Percentiles rank a stretch among this genome's conserved stretches.
These are phyloP conservation scores for Condylura cristata DNA, from an alignment of 2,113 vertebrate genomes.

Conservation along the genomic window DNA sequence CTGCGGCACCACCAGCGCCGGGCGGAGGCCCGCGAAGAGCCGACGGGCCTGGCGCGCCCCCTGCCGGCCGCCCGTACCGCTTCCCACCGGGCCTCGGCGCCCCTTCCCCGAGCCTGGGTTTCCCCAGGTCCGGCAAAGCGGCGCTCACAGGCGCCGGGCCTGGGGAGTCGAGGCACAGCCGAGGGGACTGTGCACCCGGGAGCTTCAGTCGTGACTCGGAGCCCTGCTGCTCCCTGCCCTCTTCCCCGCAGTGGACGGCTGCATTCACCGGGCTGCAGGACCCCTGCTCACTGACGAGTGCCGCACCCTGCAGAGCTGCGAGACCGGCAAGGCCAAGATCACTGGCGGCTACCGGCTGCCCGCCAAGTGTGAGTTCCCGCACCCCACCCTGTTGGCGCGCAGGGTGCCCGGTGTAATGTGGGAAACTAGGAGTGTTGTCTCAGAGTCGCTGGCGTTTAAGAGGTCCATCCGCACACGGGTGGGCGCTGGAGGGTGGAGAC, in stretches of 20 bases:
- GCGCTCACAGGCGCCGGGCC: too few relatives aligned
- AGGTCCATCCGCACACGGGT: neutral
- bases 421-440: neutral
- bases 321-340: constrained; percentile 92
- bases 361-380: constrained; percentile 90
- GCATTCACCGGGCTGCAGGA: constrained; percentile 91
- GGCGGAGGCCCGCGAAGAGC: neutral
- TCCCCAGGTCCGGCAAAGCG: too few relatives aligned
- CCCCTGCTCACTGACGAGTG: constrained; percentile 91
- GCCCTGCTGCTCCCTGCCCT: neutral
- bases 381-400: neutral
- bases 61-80: constrained; percentile 48
- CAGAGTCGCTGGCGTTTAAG: neutral
- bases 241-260: constrained; percentile 90
- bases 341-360: constrained; percentile 92
- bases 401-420: too few relatives aligned
- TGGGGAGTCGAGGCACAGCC: neutral
- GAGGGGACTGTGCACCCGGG: neutral
- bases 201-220: neutral
- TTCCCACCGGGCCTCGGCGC: neutral
- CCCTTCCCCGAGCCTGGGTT: too few relatives aligned
- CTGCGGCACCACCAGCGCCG: neutral
- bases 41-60: constrained; percentile 47
- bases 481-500: neutral
- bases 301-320: constrained; percentile 88